Evolutionary conservation across 2,113 vertebrate genomes (phyloP).

Genomic region (Sorex fumeus): DNA sequence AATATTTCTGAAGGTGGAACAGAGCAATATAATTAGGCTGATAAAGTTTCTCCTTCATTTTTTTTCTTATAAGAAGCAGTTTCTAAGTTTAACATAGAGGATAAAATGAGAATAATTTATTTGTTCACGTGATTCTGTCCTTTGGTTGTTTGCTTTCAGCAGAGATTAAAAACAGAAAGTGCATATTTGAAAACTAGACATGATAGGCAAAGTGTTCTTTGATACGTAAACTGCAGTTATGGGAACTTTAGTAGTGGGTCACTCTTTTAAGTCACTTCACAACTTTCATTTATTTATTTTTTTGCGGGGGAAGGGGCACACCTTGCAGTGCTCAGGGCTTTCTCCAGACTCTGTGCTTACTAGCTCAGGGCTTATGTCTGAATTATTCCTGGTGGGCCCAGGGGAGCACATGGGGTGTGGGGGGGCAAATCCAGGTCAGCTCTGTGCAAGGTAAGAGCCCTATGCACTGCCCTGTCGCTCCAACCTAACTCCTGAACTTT

Average conservation of each 20-base stretch:
- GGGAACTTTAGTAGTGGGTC: slow-evolving; percentile 41
- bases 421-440: too few relatives aligned
- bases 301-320: too few relatives aligned
- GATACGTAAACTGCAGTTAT: slow-evolving; percentile 6
- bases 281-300: background rate
- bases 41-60: background rate
- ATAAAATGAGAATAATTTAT: slow-evolving; percentile 26
- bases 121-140: background rate
- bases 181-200: background rate
- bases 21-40: slow-evolving; percentile 5
- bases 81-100: background rate
- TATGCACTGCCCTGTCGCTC: too few relatives aligned
- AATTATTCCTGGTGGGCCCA: too few relatives aligned
- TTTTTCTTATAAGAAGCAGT: background rate
- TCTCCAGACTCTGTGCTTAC: too few relatives aligned
- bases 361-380: background rate
- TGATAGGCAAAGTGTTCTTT: slow-evolving; percentile 12
- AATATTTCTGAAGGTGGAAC: background rate
- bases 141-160: slow-evolving; percentile 38
- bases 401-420: too few relatives aligned
- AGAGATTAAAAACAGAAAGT: slow-evolving; percentile 12
- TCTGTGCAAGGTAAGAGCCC: too few relatives aligned
- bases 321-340: background rate
- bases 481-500: background rate
- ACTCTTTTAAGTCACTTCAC: background rate